Conservation (phyloP, 2,888 invertebrate genomes). For the Nomada ferruginata region DNA sequence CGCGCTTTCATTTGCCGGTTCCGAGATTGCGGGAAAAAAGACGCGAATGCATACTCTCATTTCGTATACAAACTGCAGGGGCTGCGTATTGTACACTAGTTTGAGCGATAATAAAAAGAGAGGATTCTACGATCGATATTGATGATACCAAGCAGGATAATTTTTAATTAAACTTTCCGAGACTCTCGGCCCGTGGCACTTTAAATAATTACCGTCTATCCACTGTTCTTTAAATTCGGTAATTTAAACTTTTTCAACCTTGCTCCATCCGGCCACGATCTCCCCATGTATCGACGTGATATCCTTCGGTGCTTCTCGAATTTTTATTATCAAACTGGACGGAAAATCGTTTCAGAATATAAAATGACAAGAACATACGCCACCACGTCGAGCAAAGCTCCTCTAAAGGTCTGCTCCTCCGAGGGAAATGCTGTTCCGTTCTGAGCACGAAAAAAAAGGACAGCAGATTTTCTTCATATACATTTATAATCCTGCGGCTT, state of each 20-base stretch:
- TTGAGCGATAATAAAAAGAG: too few relatives aligned
- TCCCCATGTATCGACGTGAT: constrained; percentile 30
- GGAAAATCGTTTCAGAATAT: background rate
- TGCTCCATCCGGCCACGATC: background rate
- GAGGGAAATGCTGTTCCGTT: background rate
- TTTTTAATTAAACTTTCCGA: constrained; percentile 1
- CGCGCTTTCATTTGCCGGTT: constrained; percentile 7
- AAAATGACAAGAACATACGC: background rate
- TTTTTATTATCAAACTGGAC: constrained; percentile 6
- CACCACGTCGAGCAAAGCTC: background rate
- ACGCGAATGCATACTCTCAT: too few relatives aligned
- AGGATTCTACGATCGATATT: constrained; percentile 9
- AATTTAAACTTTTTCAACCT: constrained; percentile 44
- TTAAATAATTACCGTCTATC: constrained; percentile 29
- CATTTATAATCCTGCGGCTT: constrained; percentile 51
- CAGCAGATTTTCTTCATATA: constrained; percentile 33
- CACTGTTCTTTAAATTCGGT: constrained; percentile 30
- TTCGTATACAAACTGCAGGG: too few relatives aligned
- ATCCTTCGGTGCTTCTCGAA: constrained; percentile 3
- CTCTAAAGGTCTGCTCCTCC: background rate
- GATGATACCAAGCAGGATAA: background rate
- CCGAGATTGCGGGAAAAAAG: background rate
- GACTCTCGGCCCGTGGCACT: constrained; percentile 2
- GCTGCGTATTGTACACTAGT: too few relatives aligned
- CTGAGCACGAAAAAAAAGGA: background rate